Percentiles rank a stretch among this genome's conserved stretches.
These are phyloP conservation scores for Miichthys miiuy DNA, from an alignment of 2,797 vertebrate genomes.

Conservation along the genomic window DNA sequence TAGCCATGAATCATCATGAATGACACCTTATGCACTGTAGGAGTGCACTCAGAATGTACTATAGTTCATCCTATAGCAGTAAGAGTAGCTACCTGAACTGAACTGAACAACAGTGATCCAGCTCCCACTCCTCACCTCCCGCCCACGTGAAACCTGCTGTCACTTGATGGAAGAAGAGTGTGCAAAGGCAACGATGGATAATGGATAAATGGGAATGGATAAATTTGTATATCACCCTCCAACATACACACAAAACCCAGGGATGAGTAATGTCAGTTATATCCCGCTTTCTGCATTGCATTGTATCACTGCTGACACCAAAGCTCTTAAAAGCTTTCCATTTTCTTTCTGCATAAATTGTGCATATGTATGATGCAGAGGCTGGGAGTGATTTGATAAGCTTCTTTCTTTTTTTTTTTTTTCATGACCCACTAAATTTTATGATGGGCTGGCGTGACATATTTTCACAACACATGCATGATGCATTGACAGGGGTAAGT, in stretches of 20 bases:
- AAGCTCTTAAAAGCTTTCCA: slow-evolving; percentile 66
- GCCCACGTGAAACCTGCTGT: slow-evolving; percentile 7
- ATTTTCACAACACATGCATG: slow-evolving; percentile 60
- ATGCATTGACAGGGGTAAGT: slow-evolving; percentile 38
- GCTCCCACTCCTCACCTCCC: background rate
- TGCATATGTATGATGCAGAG: slow-evolving; percentile 58
- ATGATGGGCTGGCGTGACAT: slow-evolving; percentile 53
- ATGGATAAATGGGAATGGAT: slow-evolving; percentile 31
- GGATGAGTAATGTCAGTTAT: slow-evolving; percentile 33
- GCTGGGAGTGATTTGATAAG: slow-evolving; percentile 55
- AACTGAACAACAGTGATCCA: slow-evolving; percentile 1
- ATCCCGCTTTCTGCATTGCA: slow-evolving; percentile 15
- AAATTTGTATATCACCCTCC: slow-evolving; percentile 33
- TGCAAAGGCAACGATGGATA: slow-evolving; percentile 14
- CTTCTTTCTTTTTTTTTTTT: slow-evolving; percentile 9
- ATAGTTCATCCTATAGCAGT: background rate
- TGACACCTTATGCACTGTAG: too few species aligned
- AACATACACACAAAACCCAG: slow-evolving; percentile 32
- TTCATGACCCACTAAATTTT: slow-evolving; percentile 58
- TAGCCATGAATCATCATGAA: background rate
- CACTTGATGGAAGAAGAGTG: slow-evolving; percentile 16
- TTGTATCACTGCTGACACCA: slow-evolving; percentile 45
- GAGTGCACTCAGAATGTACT: background rate
- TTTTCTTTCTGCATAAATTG: slow-evolving; percentile 59
- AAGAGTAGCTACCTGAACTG: slow-evolving; percentile 7